phyloP scores from a whole-genome alignment of 2,888 invertebrate genomes.

The Apocheima hispidaria region DNA sequence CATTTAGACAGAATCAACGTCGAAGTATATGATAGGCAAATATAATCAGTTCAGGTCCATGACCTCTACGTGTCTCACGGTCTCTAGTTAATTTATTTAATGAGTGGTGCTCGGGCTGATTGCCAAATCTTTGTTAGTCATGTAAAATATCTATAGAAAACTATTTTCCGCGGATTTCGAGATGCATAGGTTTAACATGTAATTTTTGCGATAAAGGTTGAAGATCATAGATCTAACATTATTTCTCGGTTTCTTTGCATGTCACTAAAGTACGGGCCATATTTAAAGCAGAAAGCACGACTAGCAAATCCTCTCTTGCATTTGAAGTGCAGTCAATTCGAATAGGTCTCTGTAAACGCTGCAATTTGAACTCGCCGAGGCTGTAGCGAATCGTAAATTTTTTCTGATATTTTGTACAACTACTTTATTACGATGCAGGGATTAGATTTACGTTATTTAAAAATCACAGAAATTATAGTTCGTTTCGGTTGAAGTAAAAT shows the following conservation, averaged over 20 bases:
- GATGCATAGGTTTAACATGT: background rate
- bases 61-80: slow-evolving; percentile 33
- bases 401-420: slow-evolving; percentile 17
- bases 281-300: slow-evolving; percentile 2
- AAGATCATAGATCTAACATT: background rate
- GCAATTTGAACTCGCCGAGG: slow-evolving; percentile 24
- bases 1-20: slow-evolving; percentile 10
- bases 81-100: slow-evolving; percentile 38
- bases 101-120: slow-evolving; percentile 27
- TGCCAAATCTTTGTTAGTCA: slow-evolving; percentile 35
- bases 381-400: slow-evolving; percentile 23
- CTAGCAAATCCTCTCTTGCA: slow-evolving; percentile 11
- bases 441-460: background rate
- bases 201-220: background rate
- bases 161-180: background rate
- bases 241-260: no score
- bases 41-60: slow-evolving; percentile 37
- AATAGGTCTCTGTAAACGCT: slow-evolving; percentile 23
- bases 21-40: slow-evolving; percentile 8
- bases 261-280: no score
- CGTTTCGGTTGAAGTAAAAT: no score
- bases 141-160: slow-evolving; percentile 11
- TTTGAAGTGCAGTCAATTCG: slow-evolving; percentile 29
- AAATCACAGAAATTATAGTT: no score
- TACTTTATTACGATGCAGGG: slow-evolving; percentile 10